Conservation (phyloP, 1,140 invertebrate species). For the Listronotus oregonensis region DNA sequence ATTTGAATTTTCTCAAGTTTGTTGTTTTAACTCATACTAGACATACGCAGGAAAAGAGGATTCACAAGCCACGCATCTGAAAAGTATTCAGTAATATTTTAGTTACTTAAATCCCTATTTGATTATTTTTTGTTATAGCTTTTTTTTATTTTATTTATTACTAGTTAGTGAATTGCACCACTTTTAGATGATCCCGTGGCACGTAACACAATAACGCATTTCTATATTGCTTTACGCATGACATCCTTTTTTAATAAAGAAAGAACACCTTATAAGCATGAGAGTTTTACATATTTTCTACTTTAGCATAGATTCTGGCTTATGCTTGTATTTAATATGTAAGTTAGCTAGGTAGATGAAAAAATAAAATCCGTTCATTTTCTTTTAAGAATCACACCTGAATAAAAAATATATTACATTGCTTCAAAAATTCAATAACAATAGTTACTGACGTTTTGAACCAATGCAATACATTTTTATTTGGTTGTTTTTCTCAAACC, state of each 20-base stretch:
- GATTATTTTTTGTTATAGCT: not conserved
- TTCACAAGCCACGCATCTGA: constrained; percentile 6
- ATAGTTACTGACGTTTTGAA: too few relatives aligned
- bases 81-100: constrained; percentile 6
- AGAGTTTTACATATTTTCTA: too few relatives aligned
- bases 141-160: not conserved
- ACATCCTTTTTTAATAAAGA: not conserved
- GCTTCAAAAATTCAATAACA: too few relatives aligned
- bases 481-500: too few relatives aligned
- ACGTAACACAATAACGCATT: constrained; percentile 8
- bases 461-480: too few relatives aligned
- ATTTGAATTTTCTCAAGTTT: constrained; percentile 1
- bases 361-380: too few relatives aligned
- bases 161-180: not conserved
- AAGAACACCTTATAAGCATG: too few relatives aligned
- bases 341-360: too few relatives aligned
- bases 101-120: not conserved
- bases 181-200: constrained; percentile 5
- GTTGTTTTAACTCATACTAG: constrained; percentile 16
- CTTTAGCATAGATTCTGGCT: too few relatives aligned
- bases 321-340: too few relatives aligned
- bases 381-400: too few relatives aligned
- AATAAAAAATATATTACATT: too few relatives aligned
- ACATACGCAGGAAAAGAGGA: constrained; percentile 19
- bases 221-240: constrained; percentile 13